Evolutionary conservation across 2,113 vertebrate species (phyloP).

Genomic region (Dipodomys ordii): DNA sequence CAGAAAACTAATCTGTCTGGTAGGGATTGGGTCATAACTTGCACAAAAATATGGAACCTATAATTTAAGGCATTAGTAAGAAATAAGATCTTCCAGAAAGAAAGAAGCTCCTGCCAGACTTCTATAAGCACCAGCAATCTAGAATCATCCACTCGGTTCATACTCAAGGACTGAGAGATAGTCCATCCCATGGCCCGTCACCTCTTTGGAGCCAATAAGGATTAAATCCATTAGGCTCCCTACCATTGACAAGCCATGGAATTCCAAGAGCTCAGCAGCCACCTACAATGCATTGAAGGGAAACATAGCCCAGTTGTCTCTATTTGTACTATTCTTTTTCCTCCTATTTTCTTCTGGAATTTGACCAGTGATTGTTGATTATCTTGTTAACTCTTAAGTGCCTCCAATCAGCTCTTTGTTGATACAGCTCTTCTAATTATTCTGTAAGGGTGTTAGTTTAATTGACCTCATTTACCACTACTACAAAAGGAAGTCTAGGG

Average conservation of each 20-base stretch:
- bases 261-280: neutral
- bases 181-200: neutral
- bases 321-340: neutral
- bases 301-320: neutral
- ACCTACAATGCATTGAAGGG: neutral
- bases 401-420: neutral
- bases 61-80: too few relatives aligned
- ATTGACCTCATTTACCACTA: neutral
- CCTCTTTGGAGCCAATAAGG: neutral
- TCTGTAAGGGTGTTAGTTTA: neutral
- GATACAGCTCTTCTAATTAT: neutral
- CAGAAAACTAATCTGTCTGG: too few relatives aligned
- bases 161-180: too few relatives aligned
- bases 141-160: neutral
- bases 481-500: neutral
- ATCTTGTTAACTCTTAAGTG: neutral
- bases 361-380: neutral
- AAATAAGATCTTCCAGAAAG: neutral
- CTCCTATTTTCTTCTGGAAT: neutral
- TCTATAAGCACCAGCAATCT: neutral
- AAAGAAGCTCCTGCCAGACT: neutral
- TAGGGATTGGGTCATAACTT: too few relatives aligned
- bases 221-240: neutral
- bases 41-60: too few relatives aligned
- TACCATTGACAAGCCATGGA: neutral